Percentiles rank a stretch among this genome's conserved stretches.
phyloP scores from a whole-genome alignment of 1,140 invertebrate genomes.

The Formica exsecta region DNA sequence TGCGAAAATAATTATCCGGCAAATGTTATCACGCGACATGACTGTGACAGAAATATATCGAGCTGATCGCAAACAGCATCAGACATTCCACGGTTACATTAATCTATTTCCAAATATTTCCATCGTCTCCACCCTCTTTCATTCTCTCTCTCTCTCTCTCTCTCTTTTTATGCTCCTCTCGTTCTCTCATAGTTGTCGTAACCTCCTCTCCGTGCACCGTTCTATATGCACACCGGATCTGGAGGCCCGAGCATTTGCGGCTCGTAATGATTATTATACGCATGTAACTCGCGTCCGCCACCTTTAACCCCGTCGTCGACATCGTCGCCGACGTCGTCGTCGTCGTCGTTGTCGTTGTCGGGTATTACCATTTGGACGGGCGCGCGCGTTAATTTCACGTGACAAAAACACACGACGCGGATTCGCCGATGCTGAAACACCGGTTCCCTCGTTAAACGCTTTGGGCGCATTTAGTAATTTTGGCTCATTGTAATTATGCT shows the following conservation, averaged over 20 bases:
- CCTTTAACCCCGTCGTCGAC: slow-evolving; percentile 65
- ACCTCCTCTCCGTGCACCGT: slow-evolving; percentile 54
- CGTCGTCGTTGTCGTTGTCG: slow-evolving; percentile 60
- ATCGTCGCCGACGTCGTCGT: slow-evolving; percentile 43
- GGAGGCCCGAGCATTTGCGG: slow-evolving; percentile 68
- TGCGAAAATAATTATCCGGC: slow-evolving; percentile 46
- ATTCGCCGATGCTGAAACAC: slow-evolving; percentile 65
- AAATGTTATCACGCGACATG: neutral
- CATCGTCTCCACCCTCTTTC: slow-evolving; percentile 10
- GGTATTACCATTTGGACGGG: slow-evolving; percentile 55
- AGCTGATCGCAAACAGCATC: slow-evolving; percentile 68
- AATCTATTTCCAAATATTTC: slow-evolving; percentile 74
- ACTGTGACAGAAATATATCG: slow-evolving; percentile 36
- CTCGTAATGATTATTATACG: slow-evolving; percentile 75
- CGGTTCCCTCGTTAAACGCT: slow-evolving; percentile 63
- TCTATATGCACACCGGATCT: slow-evolving; percentile 62
- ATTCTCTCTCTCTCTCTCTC: slow-evolving; percentile 10
- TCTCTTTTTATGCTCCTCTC: neutral
- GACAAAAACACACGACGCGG: slow-evolving; percentile 55
- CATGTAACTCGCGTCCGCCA: slow-evolving; percentile 71
- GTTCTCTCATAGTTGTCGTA: slow-evolving; percentile 50
- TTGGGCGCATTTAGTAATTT: slow-evolving; percentile 64
- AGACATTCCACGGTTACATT: slow-evolving; percentile 75
- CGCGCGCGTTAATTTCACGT: slow-evolving; percentile 60
- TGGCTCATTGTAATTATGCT: slow-evolving; percentile 63